Evolutionary conservation across 2,797 vertebrate species (phyloP).

Genomic region (Iguana delicatissima): DNA sequence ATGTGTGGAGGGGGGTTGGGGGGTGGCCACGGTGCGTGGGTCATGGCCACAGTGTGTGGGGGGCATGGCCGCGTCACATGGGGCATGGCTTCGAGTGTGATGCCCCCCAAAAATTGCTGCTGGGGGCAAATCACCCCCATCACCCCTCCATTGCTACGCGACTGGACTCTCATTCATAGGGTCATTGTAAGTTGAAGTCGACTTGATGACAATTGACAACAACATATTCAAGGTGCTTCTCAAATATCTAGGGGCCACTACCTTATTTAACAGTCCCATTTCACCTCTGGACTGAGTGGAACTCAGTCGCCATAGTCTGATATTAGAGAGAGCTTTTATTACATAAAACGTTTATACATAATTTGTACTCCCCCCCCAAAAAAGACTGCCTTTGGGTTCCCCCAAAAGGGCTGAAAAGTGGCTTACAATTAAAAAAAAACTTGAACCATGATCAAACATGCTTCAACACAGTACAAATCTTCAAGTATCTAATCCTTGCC

Average conservation of each 20-base stretch:
- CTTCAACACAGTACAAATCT: not conserved
- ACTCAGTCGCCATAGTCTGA: not conserved
- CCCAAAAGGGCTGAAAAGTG: not conserved
- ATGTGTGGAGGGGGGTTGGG: no score
- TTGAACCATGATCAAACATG: not conserved
- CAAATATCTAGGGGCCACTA: not conserved
- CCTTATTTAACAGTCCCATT: not conserved
- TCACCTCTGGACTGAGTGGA: not conserved
- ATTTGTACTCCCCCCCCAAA: not conserved
- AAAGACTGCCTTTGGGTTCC: not conserved
- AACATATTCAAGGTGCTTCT: not conserved
- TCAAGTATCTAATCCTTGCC: no score
- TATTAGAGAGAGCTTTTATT: not conserved
- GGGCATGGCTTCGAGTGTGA: no score
- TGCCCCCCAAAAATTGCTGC: no score
- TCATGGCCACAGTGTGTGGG: no score
- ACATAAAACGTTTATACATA: not conserved
- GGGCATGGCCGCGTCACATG: no score
- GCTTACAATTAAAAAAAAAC: not conserved
- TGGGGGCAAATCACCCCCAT: no score
- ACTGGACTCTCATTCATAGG: no score
- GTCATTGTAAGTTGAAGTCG: no score
- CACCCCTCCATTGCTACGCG: no score
- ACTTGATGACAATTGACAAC: no score
- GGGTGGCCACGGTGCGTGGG: no score